These are phyloP conservation scores for Coracias cyanogaster DNA, from an alignment of 2,797 vertebrate genomes.

Conservation along the genomic window DNA sequence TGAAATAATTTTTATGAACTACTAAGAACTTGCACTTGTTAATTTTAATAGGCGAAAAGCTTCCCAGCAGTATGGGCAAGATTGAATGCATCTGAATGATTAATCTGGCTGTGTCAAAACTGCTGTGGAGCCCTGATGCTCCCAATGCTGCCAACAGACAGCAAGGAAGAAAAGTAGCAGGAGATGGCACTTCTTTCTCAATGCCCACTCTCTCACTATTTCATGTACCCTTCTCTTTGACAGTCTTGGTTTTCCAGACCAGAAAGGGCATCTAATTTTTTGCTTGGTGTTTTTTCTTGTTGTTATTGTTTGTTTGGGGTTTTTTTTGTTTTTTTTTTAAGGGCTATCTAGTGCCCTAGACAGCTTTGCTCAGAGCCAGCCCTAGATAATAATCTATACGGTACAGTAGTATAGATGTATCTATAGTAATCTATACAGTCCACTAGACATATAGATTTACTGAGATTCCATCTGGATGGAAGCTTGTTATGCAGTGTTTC, in stretches of 20 bases:
- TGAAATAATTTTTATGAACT: not conserved
- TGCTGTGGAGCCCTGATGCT: not conserved
- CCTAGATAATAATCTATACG: not conserved
- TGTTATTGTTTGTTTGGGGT: too few relatives aligned
- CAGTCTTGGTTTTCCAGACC: not conserved
- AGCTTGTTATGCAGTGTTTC: not conserved
- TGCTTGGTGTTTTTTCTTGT: not conserved
- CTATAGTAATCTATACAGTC: not conserved
- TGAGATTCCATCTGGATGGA: not conserved
- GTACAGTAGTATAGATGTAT: too few relatives aligned
- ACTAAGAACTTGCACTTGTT: not conserved
- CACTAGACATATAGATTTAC: not conserved
- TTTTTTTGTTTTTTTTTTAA: not conserved
- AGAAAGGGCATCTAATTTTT: not conserved
- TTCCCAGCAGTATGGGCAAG: not conserved
- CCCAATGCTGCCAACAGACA: not conserved
- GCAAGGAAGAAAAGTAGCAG: not conserved
- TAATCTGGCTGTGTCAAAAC: not conserved
- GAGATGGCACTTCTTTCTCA: not conserved
- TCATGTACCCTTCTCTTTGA: not conserved
- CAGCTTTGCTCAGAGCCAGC: not conserved
- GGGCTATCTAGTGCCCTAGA: not conserved
- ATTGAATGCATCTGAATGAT: not conserved
- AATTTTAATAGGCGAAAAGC: not conserved
- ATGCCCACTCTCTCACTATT: not conserved